Conservation (phyloP, 1,140 invertebrate genomes). For the Cydia amplana region DNA sequence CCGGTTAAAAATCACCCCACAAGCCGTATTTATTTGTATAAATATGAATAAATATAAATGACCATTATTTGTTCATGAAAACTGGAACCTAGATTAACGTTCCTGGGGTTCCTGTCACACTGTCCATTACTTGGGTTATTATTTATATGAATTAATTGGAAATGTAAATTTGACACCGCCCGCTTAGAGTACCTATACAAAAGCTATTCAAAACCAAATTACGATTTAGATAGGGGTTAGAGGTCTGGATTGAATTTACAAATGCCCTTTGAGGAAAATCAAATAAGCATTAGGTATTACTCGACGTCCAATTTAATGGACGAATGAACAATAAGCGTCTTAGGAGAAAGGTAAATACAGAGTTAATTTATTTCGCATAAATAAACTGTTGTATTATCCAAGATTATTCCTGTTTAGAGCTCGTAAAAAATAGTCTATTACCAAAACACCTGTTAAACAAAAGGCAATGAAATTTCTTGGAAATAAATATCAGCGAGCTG, state of each 20-base stretch:
- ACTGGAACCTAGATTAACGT: slow-evolving; percentile 9
- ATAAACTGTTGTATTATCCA: background rate
- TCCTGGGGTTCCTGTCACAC: background rate
- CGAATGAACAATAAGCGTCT: background rate
- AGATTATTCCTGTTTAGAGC: background rate
- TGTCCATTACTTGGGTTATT: background rate
- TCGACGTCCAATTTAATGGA: slow-evolving; percentile 10
- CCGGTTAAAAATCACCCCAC: background rate
- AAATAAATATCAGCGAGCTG: slow-evolving; percentile 28
- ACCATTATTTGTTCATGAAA: slow-evolving; percentile 13
- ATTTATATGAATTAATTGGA: slow-evolving; percentile 22
- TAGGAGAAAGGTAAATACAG: slow-evolving; percentile 4
- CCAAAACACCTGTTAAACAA: slow-evolving; percentile 31
- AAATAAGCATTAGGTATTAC: background rate
- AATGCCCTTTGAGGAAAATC: slow-evolving; percentile 15
- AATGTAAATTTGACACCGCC: slow-evolving; percentile 11
- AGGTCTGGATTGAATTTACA: slow-evolving; percentile 19
- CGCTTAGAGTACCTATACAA: background rate
- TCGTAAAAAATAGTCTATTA: slow-evolving; percentile 29
- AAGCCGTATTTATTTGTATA: background rate
- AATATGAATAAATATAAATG: too few species aligned
- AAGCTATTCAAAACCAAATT: slow-evolving; percentile 12
- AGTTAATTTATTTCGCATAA: background rate
- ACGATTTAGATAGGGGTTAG: background rate
- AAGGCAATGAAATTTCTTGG: slow-evolving; percentile 11